Evolutionary conservation across 1,140 invertebrate species (phyloP), one percentile per base, ranked within the genome.

Genomic region (Lamellibrachia luymesi): DNA sequence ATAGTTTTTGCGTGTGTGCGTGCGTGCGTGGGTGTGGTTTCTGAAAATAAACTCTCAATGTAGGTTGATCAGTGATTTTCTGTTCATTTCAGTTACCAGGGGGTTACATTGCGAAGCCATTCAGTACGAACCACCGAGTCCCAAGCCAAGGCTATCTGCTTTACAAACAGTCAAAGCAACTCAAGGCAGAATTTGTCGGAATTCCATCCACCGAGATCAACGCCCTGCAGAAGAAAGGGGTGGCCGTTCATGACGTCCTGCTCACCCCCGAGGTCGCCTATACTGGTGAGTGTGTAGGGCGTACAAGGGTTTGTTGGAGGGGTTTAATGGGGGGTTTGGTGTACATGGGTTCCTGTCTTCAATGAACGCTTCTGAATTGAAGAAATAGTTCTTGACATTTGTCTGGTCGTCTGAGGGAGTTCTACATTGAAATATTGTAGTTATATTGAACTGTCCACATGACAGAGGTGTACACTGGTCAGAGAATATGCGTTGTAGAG

Each of bases 101-200:
- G 49, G 91, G 91, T 27, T 94, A 94, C 89, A 93, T 93, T 91
- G 94, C 95, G 64, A 93, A 93, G 27, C 92, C 95, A 8, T 95
- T 95, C 90, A 94, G 94, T 22, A 95, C 95, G 7, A 90, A 94
- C 27, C 95, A 95, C 92, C 92, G 95, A 6, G 94, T 95, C 7
- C 27, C 90, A 50, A 95, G 95, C 93, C 95, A 95, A 90, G 95
- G 95, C 51, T 95, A 95, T 92, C 94, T 95, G 17, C 17, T 95
- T 22, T 95, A 95, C 93, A 94, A 94, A 52, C 56, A 93, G 64
- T 56, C 93, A 10, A 94, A 94, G 93, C 93, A 94, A 50, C 91
- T 95, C 80, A 95, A 95, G 80, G n/a, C 93, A 50, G 94, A 95
- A 90, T 95, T 93, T 91, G 51, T 92, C 25, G 94, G 94, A 7